A percentile compares a stretch with the other conserved stretches of the same genome.
These are phyloP conservation scores for Ammospiza maritima DNA, from an alignment of 2,797 vertebrate genomes.

Conservation along the genomic window DNA sequence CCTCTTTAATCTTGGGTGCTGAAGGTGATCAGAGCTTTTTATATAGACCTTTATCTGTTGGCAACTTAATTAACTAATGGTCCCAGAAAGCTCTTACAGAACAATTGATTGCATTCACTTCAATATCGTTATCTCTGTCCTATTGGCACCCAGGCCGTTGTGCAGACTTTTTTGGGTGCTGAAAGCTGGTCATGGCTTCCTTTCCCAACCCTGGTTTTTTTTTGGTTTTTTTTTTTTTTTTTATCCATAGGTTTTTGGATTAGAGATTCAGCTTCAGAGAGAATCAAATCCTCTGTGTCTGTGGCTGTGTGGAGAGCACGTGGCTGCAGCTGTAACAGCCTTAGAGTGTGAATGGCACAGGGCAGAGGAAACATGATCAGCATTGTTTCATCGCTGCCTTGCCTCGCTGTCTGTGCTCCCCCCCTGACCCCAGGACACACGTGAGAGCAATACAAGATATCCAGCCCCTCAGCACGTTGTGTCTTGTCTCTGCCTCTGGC, in stretches of 20 bases:
- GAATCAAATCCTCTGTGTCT: constrained; percentile 10
- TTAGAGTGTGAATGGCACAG: not conserved
- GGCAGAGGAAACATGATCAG: not conserved
- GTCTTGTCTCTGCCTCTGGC: constrained; percentile 12
- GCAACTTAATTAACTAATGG: constrained; percentile 52
- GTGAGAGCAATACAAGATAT: constrained; percentile 41
- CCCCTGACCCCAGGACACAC: constrained; percentile 33
- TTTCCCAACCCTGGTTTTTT: not conserved
- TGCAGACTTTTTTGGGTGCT: not conserved
- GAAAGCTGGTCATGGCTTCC: not conserved
- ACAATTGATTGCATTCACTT: constrained; percentile 34
- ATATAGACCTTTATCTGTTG: constrained; percentile 1
- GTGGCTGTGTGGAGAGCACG: not conserved
- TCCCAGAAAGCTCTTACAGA: constrained; percentile 12
- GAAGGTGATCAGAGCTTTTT: constrained; percentile 4
- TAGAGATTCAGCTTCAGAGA: not conserved
- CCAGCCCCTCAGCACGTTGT: not conserved
- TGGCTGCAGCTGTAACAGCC: constrained; percentile 41
- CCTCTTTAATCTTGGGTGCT: not conserved
- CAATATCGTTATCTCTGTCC: not conserved
- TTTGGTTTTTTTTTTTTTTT: not conserved
- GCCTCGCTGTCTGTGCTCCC: not conserved
- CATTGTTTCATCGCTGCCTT: constrained; percentile 4
- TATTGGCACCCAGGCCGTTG: not conserved
- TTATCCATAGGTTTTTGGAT: not conserved